Evolutionary conservation across 2,888 invertebrate genomes (phyloP).

Genomic region (Unio pictorum): DNA sequence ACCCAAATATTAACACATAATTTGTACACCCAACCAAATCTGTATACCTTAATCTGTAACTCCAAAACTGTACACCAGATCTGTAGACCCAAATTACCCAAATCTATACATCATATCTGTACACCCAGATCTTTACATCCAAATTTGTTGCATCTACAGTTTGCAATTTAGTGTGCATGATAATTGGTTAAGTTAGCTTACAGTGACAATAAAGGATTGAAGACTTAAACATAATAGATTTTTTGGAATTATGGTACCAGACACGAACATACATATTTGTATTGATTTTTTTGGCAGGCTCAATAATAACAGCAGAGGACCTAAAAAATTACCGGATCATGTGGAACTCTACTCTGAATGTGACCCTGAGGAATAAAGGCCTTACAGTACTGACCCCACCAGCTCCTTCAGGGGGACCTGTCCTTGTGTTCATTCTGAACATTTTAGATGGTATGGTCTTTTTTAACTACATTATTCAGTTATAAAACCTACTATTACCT

Average conservation of each 20-base stretch:
- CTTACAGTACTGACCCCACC: constrained; percentile 42
- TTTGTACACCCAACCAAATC: too few relatives aligned
- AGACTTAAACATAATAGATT: neutral
- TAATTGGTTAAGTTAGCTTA: too few relatives aligned
- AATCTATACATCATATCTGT: too few relatives aligned
- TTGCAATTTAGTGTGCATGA: too few relatives aligned
- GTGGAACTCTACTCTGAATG: constrained; percentile 24
- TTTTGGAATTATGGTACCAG: neutral
- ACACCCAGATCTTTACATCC: too few relatives aligned
- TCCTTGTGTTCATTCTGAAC: constrained; percentile 61
- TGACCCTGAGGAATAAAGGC: constrained; percentile 36
- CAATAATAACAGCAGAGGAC: constrained; percentile 45
- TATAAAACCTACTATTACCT: too few relatives aligned
- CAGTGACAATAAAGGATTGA: neutral
- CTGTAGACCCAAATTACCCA: too few relatives aligned
- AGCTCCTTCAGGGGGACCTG: constrained; percentile 57
- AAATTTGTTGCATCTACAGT: too few relatives aligned
- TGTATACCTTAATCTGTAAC: too few relatives aligned
- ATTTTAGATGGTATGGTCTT: constrained; percentile 60
- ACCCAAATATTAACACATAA: too few relatives aligned
- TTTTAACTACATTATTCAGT: too few relatives aligned
- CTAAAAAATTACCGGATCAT: constrained; percentile 18
- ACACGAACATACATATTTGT: neutral
- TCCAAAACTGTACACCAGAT: too few relatives aligned
- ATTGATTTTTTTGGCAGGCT: constrained; percentile 36